These are phyloP conservation scores for Amphipoea lucens DNA, from an alignment of 2,888 invertebrate species.

Conservation along the genomic window DNA sequence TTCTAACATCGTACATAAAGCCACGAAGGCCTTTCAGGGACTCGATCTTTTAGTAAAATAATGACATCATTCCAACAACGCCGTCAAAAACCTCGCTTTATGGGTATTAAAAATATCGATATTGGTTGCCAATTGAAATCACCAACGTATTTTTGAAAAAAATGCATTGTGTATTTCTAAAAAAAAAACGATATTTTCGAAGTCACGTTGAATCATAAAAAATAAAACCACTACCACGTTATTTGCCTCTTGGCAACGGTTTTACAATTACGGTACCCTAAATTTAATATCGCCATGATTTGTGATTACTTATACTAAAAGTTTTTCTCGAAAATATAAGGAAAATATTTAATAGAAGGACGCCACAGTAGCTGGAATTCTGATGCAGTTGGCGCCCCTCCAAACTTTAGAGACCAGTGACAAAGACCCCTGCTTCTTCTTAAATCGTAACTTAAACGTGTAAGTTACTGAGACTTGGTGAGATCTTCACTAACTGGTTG, in stretches of 20 bases:
- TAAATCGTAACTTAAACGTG: slow-evolving; percentile 19
- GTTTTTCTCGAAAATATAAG: slow-evolving; percentile 51
- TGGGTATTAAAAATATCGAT: too few relatives aligned
- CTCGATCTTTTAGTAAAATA: too few relatives aligned
- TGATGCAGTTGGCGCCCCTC: slow-evolving; percentile 64
- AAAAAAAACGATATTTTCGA: background rate
- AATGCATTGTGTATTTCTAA: background rate
- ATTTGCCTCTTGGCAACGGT: slow-evolving; percentile 5
- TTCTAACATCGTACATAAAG: background rate
- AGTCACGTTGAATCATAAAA: background rate
- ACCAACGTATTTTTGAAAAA: background rate
- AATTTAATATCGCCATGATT: slow-evolving; percentile 49
- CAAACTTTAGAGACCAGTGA: slow-evolving; percentile 49
- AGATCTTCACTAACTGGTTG: slow-evolving; percentile 38
- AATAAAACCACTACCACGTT: slow-evolving; percentile 9
- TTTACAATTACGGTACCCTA: slow-evolving; percentile 37
- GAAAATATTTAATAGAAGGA: slow-evolving; percentile 59
- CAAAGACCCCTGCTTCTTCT: slow-evolving; percentile 35
- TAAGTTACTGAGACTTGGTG: slow-evolving; percentile 28
- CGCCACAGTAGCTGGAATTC: slow-evolving; percentile 56
- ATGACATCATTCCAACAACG: background rate
- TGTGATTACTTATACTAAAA: slow-evolving; percentile 52
- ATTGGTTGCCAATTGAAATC: background rate
- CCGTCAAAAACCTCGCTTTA: background rate
- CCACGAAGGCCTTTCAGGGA: too few relatives aligned